Percentiles rank a stretch among this genome's conserved stretches.
Conservation (phyloP, 1,140 invertebrate species). For the Hesperophylax magnus region DNA sequence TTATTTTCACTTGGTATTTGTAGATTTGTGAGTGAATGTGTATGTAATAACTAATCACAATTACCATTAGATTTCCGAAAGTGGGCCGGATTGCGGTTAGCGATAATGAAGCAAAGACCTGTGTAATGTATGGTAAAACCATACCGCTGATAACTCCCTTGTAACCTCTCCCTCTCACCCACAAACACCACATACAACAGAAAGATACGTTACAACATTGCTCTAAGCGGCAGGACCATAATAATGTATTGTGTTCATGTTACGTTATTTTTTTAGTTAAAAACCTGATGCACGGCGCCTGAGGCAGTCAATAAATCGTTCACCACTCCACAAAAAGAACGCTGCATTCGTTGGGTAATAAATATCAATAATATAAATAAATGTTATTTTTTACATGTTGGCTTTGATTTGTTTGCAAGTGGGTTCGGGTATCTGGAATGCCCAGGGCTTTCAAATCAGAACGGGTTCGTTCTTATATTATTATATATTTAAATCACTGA, state of each 20-base stretch:
- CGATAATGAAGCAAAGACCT: constrained; percentile 15
- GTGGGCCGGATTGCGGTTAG: constrained; percentile 23
- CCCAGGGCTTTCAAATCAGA: constrained; percentile 17
- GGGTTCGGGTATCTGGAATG: not conserved
- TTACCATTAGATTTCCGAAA: not conserved
- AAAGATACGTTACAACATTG: too few relatives aligned
- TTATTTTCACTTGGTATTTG: too few relatives aligned
- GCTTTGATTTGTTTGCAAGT: not conserved
- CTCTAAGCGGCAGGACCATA: too few relatives aligned
- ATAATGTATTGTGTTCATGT: not conserved
- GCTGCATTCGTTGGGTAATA: too few relatives aligned
- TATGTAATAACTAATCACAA: too few relatives aligned
- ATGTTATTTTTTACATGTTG: not conserved
- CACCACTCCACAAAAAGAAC: not conserved
- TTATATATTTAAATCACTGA: constrained; percentile 24
- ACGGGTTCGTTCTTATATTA: constrained; percentile 29
- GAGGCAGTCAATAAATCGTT: constrained; percentile 8
- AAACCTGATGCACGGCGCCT: constrained; percentile 1
- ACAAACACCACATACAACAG: not conserved
- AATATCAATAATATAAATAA: not conserved
- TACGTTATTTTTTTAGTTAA: not conserved
- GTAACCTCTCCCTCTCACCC: not conserved
- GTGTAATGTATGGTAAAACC: not conserved
- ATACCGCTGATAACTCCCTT: not conserved
- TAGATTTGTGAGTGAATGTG: not conserved